Base-by-base conservation (phyloP, 1,140 invertebrate genomes). In the Lethocerus indicus region DNA sequence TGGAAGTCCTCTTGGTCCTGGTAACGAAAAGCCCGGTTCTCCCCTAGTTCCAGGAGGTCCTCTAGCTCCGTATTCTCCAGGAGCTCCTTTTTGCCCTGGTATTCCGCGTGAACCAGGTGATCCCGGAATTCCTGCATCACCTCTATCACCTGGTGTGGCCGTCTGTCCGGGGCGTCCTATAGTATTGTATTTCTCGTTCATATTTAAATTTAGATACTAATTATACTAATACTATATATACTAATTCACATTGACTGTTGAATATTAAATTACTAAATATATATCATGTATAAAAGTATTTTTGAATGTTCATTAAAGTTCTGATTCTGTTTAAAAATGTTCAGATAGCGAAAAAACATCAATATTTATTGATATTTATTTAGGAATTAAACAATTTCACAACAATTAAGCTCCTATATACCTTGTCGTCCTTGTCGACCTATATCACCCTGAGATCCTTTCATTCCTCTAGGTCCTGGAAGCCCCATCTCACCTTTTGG, bases 1-100 rank as follows among this genome's bases (percentile, higher is more conserved):
- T 27, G 35, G 35, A 1, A 1, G 1, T 29, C 48, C 48, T 21
- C 23, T 41, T 14, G 18, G 25, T 18, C 48, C 48, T 13, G 24
- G 24, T 7, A 70, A 61, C 58, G 74, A 67, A 13, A 71, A 61
- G n/a, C 83, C 83, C 3, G 75, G 68, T 23, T 69, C 61, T n/a
- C 82, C 81, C 60, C 75, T 67, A 16, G 69, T 63, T 20, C 83
- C 83, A 24, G 68, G 49, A n/a, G 39, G 35, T 20, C 54, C 54
- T 29, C 29, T 32, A 20, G 40, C 39, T 13, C 55, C 55, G 35
- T 37, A 28, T 3, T 39, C 37, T 25, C 55, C 55, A 4, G 36
- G 35, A 20, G 49, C 47, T 9, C 55, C 55, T 36, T 46, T 35
- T 12, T 21, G 35, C 18, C 55, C 55, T 16, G 35, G 46, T 2